These are phyloP conservation scores for Drymonia ruficornis DNA, from an alignment of 2,888 invertebrate species.

Conservation along the genomic window DNA sequence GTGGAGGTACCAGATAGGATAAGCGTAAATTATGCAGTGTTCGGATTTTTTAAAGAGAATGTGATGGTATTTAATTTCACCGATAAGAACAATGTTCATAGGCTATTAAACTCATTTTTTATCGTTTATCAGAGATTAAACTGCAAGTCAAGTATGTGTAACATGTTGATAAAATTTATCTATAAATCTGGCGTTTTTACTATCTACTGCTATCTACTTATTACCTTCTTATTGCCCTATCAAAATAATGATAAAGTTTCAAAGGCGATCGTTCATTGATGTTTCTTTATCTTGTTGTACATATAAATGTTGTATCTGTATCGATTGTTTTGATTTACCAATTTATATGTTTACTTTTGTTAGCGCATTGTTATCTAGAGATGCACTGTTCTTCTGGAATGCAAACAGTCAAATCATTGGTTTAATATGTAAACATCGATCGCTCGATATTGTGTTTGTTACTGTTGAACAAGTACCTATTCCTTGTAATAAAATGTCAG, in stretches of 20 bases:
- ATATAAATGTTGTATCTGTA: constrained; percentile 41
- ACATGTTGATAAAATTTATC: constrained; percentile 70
- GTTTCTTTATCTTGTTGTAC: constrained; percentile 58
- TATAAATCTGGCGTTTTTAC: constrained; percentile 64
- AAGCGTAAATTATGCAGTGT: not conserved
- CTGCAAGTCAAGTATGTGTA: constrained; percentile 62
- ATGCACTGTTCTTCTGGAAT: constrained; percentile 56
- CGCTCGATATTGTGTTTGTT: constrained; percentile 51
- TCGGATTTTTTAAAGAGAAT: not conserved
- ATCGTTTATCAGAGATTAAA: constrained; percentile 71
- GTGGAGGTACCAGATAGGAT: constrained; percentile 10
- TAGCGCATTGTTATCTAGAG: constrained; percentile 63
- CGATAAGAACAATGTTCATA: constrained; percentile 49
- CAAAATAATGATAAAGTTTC: constrained; percentile 51
- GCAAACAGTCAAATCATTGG: constrained; percentile 61
- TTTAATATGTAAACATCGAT: constrained; percentile 60
- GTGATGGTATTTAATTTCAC: constrained; percentile 13
- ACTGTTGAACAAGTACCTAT: constrained; percentile 37
- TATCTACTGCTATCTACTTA: constrained; percentile 26
- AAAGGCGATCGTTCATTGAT: constrained; percentile 58
- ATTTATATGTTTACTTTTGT: constrained; percentile 65
- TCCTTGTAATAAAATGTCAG: constrained; percentile 52
- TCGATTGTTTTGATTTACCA: constrained; percentile 63
- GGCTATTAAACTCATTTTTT: constrained; percentile 74
- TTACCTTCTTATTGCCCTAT: constrained; percentile 49